phyloP scores from a whole-genome alignment of 2,113 vertebrate species.

The Oxygymnocypris stewartii region DNA sequence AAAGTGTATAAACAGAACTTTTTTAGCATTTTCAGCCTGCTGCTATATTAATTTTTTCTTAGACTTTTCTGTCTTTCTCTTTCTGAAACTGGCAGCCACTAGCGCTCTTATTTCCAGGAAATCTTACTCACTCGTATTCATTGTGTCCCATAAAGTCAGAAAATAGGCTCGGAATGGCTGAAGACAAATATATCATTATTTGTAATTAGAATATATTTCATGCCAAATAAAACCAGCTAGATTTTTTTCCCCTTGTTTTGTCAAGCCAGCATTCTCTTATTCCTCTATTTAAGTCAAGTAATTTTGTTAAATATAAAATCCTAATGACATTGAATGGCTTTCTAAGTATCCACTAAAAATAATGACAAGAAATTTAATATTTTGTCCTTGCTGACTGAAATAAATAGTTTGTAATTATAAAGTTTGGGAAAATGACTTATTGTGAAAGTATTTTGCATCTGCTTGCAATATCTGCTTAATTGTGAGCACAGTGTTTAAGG shows the following conservation, averaged over 20 bases:
- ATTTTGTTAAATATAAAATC: background rate
- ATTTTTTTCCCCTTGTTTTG: background rate
- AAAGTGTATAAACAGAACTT: background rate
- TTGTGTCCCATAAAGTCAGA: slow-evolving; percentile 57
- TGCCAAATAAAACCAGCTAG: slow-evolving; percentile 59
- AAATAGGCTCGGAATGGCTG: slow-evolving; percentile 37
- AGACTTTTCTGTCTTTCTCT: background rate
- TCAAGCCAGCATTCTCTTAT: background rate
- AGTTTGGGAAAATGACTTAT: too few relatives aligned
- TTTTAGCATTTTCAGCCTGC: background rate
- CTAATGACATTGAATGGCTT: background rate
- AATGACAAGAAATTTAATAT: too few relatives aligned
- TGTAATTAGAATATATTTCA: slow-evolving; percentile 51
- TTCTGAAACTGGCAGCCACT: slow-evolving; percentile 50
- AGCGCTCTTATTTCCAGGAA: slow-evolving; percentile 54
- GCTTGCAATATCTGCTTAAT: background rate
- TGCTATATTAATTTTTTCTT: too few relatives aligned
- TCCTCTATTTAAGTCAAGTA: background rate
- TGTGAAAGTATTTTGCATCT: background rate
- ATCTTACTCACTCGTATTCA: slow-evolving; percentile 50
- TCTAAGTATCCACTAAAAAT: background rate
- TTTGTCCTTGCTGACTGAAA: background rate
- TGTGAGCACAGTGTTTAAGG: background rate
- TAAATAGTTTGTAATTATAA: background rate
- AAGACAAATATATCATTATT: slow-evolving; percentile 59